These are phyloP conservation scores for Andrena bicolor DNA, from an alignment of 2,888 invertebrate species.

Conservation along the genomic window DNA sequence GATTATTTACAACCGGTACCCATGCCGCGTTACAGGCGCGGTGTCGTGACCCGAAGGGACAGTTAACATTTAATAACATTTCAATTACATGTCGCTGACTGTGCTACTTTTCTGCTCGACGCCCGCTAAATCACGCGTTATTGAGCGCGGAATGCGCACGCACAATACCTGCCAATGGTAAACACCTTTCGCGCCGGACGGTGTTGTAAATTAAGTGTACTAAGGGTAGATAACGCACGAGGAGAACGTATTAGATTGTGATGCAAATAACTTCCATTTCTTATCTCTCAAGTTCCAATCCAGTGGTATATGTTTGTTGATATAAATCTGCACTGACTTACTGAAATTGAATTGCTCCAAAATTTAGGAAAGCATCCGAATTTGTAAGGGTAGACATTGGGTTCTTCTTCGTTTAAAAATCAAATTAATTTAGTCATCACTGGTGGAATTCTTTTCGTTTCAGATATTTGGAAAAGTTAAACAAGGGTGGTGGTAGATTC, in stretches of 20 bases:
- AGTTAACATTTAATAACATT: conserved; percentile 60
- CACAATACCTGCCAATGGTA: background rate
- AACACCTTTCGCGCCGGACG: background rate
- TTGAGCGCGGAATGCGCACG: conserved; percentile 10
- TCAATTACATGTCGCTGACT: conserved; percentile 41
- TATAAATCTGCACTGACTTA: too few relatives aligned
- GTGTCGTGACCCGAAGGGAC: conserved; percentile 26
- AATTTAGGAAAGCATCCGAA: too few relatives aligned
- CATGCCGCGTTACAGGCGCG: conserved; percentile 2
- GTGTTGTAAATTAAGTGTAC: background rate
- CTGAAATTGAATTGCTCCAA: too few relatives aligned
- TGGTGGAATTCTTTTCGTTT: too few relatives aligned
- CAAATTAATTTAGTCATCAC: too few relatives aligned
- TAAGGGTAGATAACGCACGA: background rate
- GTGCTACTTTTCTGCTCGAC: conserved; percentile 25
- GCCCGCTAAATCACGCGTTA: conserved; percentile 35
- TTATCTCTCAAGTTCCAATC: background rate
- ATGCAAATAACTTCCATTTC: background rate
- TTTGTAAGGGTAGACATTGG: too few relatives aligned
- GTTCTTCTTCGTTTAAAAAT: too few relatives aligned
- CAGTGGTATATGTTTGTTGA: background rate
- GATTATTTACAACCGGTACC: conserved; percentile 47
- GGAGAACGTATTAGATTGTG: background rate
- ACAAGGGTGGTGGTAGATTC: too few relatives aligned
- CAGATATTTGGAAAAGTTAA: too few relatives aligned